phyloP scores from a whole-genome alignment of 1,140 invertebrate species.

The Orchesella cincta region DNA sequence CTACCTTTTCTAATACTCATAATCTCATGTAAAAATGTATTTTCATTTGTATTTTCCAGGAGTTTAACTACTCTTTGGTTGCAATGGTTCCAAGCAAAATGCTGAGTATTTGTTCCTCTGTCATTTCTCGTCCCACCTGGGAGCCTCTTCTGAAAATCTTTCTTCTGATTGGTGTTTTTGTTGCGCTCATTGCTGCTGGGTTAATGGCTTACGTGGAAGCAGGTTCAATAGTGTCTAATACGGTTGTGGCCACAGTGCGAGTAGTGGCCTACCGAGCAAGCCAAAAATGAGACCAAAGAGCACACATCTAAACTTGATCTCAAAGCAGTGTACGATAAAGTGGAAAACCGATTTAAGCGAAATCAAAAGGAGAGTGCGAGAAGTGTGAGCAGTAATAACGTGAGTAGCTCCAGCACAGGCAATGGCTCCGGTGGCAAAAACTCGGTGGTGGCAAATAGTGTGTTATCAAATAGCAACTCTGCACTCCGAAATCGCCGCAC shows the following conservation, averaged over 20 bases:
- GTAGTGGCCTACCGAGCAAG: slow-evolving; percentile 51
- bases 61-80: slow-evolving; percentile 73
- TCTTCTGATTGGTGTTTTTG: slow-evolving; percentile 65
- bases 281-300: slow-evolving; percentile 47
- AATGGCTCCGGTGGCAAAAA: background rate
- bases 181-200: slow-evolving; percentile 69
- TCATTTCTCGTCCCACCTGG: slow-evolving; percentile 76
- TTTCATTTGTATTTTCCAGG: slow-evolving; percentile 38
- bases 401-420: slow-evolving; percentile 9
- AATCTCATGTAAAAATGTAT: slow-evolving; percentile 7
- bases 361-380: slow-evolving; percentile 37
- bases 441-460: background rate
- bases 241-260: slow-evolving; percentile 54
- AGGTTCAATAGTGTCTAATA: slow-evolving; percentile 64
- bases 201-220: slow-evolving; percentile 73
- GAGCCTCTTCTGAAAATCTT: slow-evolving; percentile 73
- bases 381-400: background rate
- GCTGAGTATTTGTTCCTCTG: slow-evolving; percentile 71
- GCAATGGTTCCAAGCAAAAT: slow-evolving; percentile 78
- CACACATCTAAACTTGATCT: slow-evolving; percentile 45
- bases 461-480: background rate
- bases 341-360: slow-evolving; percentile 49
- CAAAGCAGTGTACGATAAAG: slow-evolving; percentile 52
- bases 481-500: background rate
- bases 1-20: background rate